Evolutionary conservation across 1,140 invertebrate genomes (phyloP).

Genomic region (Odontomachus brunneus): DNA sequence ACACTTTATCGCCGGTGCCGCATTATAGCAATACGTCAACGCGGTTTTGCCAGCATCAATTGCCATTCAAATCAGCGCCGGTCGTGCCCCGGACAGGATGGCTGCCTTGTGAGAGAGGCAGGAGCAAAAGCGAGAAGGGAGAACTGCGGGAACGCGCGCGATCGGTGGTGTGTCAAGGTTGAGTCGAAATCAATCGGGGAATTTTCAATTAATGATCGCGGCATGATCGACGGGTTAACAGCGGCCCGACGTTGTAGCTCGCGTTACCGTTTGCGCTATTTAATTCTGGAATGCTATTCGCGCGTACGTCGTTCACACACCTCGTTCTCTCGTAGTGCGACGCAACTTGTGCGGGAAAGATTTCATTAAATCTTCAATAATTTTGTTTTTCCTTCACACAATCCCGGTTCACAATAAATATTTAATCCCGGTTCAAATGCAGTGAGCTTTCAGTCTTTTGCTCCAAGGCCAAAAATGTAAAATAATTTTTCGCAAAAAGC

Average conservation of each 20-base stretch:
- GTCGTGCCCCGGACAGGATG: slow-evolving; percentile 59
- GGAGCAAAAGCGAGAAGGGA: not conserved
- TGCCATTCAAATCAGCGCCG: slow-evolving; percentile 79
- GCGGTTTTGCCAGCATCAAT: slow-evolving; percentile 81
- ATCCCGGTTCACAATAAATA: too few species aligned
- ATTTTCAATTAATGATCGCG: not conserved
- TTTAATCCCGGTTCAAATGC: too few species aligned
- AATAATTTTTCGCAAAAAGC: too few species aligned
- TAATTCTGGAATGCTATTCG: too few species aligned
- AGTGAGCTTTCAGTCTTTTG: too few species aligned
- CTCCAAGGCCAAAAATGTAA: too few species aligned
- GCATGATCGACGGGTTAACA: not conserved
- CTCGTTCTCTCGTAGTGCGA: too few species aligned
- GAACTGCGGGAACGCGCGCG: not conserved
- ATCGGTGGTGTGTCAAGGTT: not conserved
- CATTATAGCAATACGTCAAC: slow-evolving; percentile 80
- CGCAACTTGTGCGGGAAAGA: too few species aligned
- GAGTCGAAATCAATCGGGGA: not conserved
- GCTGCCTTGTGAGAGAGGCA: slow-evolving; percentile 39
- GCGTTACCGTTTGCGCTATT: not conserved
- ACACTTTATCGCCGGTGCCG: slow-evolving; percentile 70
- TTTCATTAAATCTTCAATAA: too few species aligned
- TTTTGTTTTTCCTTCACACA: too few species aligned
- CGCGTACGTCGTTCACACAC: too few species aligned
- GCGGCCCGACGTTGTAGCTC: too few species aligned